A percentile compares a stretch with the other conserved stretches of the same genome.
phyloP scores from a whole-genome alignment of 2,797 vertebrate species.

The Gallinago stenura region DNA sequence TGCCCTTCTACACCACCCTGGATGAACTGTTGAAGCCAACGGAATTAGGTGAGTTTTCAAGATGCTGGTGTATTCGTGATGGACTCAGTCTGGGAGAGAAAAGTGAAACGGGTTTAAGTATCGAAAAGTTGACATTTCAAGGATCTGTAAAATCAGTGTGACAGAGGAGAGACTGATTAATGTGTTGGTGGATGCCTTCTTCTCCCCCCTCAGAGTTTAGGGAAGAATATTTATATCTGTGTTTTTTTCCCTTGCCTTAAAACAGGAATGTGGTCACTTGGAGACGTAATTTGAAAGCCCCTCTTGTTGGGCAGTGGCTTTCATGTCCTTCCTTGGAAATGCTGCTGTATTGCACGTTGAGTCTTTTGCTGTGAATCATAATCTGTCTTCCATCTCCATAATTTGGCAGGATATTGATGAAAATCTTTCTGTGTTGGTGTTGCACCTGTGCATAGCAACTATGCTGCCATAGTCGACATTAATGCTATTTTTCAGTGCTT shows the following conservation, averaged over 20 bases:
- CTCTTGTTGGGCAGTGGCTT: background rate
- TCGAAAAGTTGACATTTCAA: background rate
- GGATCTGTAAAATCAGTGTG: background rate
- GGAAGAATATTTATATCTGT: background rate
- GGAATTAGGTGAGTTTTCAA: constrained; percentile 88
- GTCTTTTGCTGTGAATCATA: background rate
- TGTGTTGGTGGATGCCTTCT: fast-evolving
- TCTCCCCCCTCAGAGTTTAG: background rate
- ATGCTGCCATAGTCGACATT: background rate
- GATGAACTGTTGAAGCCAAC: constrained; percentile 95
- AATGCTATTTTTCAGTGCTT: background rate
- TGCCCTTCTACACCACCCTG: constrained; percentile 96
- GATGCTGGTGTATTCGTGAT: fast-evolving
- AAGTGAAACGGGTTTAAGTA: background rate
- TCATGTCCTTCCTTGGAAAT: background rate
- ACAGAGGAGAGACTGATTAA: background rate
- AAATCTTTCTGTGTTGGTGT: background rate
- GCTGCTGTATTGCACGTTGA: background rate
- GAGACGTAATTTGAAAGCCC: background rate
- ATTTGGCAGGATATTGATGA: background rate
- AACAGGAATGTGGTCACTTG: background rate
- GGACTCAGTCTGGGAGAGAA: fast-evolving
- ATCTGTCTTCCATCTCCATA: background rate
- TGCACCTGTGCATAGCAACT: background rate
- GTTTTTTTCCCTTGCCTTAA: background rate